phyloP scores from a whole-genome alignment of 2,888 invertebrate genomes.

The Bimastos eiseni region DNA sequence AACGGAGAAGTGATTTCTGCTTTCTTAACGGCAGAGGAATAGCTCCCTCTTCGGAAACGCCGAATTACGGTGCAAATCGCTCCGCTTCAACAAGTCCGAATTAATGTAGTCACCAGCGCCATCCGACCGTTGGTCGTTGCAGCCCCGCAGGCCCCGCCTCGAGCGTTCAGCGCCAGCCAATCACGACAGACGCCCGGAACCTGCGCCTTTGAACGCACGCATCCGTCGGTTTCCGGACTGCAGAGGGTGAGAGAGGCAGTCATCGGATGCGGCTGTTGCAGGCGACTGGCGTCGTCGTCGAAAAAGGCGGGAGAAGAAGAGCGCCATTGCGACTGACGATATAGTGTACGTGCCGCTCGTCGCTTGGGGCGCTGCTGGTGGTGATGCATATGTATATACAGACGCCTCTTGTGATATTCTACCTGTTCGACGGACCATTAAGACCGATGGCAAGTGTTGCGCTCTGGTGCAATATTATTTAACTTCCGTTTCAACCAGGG shows the following conservation, averaged over 20 bases:
- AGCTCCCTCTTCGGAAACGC: slow-evolving; percentile 13
- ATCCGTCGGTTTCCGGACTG: background rate
- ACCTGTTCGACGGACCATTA: background rate
- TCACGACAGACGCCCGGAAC: background rate
- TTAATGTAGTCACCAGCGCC: background rate
- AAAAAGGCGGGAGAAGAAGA: background rate
- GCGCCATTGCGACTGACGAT: background rate
- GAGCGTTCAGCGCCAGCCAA: background rate
- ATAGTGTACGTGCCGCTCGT: background rate
- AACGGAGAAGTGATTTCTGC: slow-evolving; percentile 3
- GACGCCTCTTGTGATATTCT: background rate
- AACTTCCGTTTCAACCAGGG: background rate
- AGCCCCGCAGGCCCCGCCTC: background rate
- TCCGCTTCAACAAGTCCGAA: slow-evolving; percentile 25
- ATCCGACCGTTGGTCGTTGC: background rate
- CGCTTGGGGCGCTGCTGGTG: slow-evolving; percentile 6
- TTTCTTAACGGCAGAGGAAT: slow-evolving; percentile 5
- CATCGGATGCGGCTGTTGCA: slow-evolving; percentile 13
- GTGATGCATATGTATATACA: background rate
- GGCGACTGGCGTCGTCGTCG: background rate
- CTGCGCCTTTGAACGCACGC: background rate
- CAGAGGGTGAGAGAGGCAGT: slow-evolving; percentile 1
- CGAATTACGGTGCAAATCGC: slow-evolving; percentile 13
- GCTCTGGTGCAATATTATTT: background rate
- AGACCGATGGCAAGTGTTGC: background rate